Percentiles rank a stretch among this genome's conserved stretches.
Conservation (phyloP, 2,888 invertebrate species). For the Parelbella ahira region DNA sequence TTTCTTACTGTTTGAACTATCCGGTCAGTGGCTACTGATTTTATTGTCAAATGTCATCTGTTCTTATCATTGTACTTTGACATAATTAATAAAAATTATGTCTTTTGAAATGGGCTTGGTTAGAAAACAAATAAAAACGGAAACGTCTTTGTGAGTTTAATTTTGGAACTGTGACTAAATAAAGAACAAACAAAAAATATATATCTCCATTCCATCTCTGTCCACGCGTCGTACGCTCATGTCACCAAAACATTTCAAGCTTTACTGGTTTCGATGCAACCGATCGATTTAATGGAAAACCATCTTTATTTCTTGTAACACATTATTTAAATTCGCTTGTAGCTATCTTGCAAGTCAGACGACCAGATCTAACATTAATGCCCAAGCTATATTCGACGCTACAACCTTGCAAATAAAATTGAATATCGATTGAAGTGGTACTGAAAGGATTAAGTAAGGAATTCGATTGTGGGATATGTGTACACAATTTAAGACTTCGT, state of each 20-base stretch:
- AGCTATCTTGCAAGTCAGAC: not conserved
- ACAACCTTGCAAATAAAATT: slow-evolving; percentile 28
- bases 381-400: slow-evolving; percentile 32
- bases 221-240: slow-evolving; percentile 58
- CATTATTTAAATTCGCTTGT: not conserved
- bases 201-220: slow-evolving; percentile 44
- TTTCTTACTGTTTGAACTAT: no score
- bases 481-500: slow-evolving; percentile 34
- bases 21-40: no score
- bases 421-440: slow-evolving; percentile 32
- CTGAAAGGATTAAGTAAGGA: slow-evolving; percentile 42
- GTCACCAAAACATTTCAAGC: slow-evolving; percentile 79
- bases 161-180: not conserved
- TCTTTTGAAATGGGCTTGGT: no score
- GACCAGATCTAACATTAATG: not conserved
- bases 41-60: no score
- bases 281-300: slow-evolving; percentile 33
- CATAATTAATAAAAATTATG: no score
- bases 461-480: slow-evolving; percentile 32
- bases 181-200: slow-evolving; percentile 1
- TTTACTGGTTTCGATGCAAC: slow-evolving; percentile 47
- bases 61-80: no score
- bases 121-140: no score
- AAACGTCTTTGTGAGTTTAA: not conserved
- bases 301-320: slow-evolving; percentile 19